Percentiles rank a stretch among this genome's conserved stretches.
Evolutionary conservation across 2,888 invertebrate genomes (phyloP).

Genomic region (Diarsia rubi): DNA sequence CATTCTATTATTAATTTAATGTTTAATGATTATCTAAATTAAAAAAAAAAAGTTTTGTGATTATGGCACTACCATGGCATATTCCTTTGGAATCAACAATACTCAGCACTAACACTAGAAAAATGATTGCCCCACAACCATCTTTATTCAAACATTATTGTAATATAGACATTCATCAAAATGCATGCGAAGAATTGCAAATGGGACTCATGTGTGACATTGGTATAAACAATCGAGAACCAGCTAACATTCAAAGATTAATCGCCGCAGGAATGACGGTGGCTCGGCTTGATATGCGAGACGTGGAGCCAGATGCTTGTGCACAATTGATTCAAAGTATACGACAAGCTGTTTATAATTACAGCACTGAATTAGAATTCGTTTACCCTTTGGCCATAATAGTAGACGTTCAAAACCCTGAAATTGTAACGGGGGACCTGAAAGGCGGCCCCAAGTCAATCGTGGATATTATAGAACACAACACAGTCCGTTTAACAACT

Average conservation of each 20-base stretch:
- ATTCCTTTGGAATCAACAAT: constrained; percentile 82
- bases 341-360: constrained; percentile 87
- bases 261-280: constrained; percentile 88
- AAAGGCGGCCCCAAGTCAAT: constrained; percentile 82
- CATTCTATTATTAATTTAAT: background rate
- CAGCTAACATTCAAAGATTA: constrained; percentile 83
- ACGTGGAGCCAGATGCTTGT: constrained; percentile 85
- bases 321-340: constrained; percentile 85
- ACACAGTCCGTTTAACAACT: constrained; percentile 87
- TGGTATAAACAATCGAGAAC: constrained; percentile 81
- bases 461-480: constrained; percentile 80
- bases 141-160: constrained; percentile 83
- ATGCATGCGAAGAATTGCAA: constrained; percentile 85
- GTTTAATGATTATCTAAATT: background rate
- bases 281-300: constrained; percentile 85
- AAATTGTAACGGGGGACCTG: constrained; percentile 85
- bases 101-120: constrained; percentile 70
- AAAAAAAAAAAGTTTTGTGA: constrained; percentile 6
- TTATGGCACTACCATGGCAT: constrained; percentile 87
- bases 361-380: constrained; percentile 86
- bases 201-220: constrained; percentile 88
- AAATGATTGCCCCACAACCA: constrained; percentile 67
- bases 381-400: constrained; percentile 88
- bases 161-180: constrained; percentile 79
- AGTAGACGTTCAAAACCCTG: constrained; percentile 84